A percentile compares a stretch with the other conserved stretches of the same genome.
phyloP scores from a whole-genome alignment of 1,140 invertebrate species.

The Thrips palmi region DNA sequence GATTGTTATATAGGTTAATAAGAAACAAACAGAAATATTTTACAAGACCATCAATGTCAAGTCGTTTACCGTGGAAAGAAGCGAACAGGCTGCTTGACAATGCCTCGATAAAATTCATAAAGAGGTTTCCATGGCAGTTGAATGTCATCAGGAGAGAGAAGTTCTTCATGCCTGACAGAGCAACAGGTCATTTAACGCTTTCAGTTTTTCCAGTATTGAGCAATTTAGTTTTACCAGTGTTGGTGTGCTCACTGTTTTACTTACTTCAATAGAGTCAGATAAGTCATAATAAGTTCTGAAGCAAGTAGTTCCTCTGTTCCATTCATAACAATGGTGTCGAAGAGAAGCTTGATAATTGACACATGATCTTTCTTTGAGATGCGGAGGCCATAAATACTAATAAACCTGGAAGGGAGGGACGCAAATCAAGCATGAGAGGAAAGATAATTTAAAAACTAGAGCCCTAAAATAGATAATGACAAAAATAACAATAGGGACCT shows the following conservation, averaged over 20 bases:
- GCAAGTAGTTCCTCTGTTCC: constrained; percentile 55
- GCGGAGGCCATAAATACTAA: constrained; percentile 64
- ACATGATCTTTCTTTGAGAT: constrained; percentile 86
- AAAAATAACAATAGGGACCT: too few species aligned
- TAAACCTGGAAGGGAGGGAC: constrained; percentile 46
- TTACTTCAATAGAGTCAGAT: constrained; percentile 34
- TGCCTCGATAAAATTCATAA: constrained; percentile 41
- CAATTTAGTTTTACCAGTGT: not conserved
- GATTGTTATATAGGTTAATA: not conserved
- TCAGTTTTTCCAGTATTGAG: constrained; percentile 1
- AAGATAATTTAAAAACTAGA: constrained; percentile 3
- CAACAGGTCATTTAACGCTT: constrained; percentile 12
- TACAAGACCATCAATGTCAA: constrained; percentile 5
- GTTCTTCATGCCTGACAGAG: constrained; percentile 47
- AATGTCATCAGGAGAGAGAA: constrained; percentile 62
- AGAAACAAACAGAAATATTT: constrained; percentile 4
- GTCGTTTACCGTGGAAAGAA: constrained; percentile 16
- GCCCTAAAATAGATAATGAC: not conserved
- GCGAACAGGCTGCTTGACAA: constrained; percentile 36
- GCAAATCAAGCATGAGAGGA: too few species aligned
- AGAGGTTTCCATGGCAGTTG: constrained; percentile 72
- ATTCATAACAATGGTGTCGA: constrained; percentile 57
- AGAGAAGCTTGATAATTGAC: constrained; percentile 64
- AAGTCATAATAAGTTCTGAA: constrained; percentile 40
- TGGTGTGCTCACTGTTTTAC: constrained; percentile 13